Conservation (phyloP, 2,888 invertebrate species). For the Drosophila formosana region DNA sequence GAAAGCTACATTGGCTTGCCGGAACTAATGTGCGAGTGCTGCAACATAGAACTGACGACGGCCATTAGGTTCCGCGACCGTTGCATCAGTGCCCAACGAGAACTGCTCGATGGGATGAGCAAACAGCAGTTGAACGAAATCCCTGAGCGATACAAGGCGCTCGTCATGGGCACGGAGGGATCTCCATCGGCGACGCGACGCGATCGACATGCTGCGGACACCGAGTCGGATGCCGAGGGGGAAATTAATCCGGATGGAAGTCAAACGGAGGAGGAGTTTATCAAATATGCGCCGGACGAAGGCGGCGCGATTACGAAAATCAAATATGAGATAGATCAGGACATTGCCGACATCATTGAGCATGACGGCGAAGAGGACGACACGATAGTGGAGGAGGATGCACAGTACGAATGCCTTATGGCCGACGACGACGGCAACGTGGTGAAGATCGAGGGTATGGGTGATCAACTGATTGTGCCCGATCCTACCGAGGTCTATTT, state of each 20-base stretch:
- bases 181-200: neutral
- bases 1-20: slow-evolving; percentile 55
- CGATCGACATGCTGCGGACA: slow-evolving; percentile 28
- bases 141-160: slow-evolving; percentile 44
- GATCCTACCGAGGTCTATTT: slow-evolving; percentile 60
- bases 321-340: slow-evolving; percentile 45
- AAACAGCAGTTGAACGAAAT: slow-evolving; percentile 55
- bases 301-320: slow-evolving; percentile 32
- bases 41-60: slow-evolving; percentile 52
- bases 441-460: slow-evolving; percentile 54
- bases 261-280: slow-evolving; percentile 26
- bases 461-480: slow-evolving; percentile 50
- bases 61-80: slow-evolving; percentile 65
- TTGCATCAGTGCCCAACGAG: slow-evolving; percentile 62
- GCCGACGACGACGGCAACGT: slow-evolving; percentile 60
- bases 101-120: slow-evolving; percentile 51
- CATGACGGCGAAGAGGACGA: slow-evolving; percentile 59
- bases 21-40: slow-evolving; percentile 71
- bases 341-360: slow-evolving; percentile 56
- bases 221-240: slow-evolving; percentile 34
- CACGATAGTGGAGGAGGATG: slow-evolving; percentile 57
- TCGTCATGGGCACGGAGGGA: slow-evolving; percentile 49
- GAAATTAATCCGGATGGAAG: slow-evolving; percentile 21
- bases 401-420: slow-evolving; percentile 67
- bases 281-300: slow-evolving; percentile 37